These are phyloP conservation scores for Platycercus adscitus DNA, from an alignment of 2,113 vertebrate species.

Conservation along the genomic window DNA sequence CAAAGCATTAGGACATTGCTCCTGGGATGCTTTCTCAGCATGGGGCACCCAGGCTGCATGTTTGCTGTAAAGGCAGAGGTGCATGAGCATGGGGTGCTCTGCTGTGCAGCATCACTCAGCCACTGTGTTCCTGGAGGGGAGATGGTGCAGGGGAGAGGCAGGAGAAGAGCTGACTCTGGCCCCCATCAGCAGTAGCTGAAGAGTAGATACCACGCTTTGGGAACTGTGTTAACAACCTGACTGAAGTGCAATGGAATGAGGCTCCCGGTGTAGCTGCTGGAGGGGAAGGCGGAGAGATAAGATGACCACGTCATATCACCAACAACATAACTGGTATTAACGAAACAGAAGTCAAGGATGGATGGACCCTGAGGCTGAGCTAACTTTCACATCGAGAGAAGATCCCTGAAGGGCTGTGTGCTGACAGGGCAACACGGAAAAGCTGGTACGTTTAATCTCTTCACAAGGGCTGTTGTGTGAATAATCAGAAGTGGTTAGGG, in stretches of 20 bases:
- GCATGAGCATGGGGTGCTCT: not conserved
- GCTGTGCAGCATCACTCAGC: not conserved
- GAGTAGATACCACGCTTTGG: not conserved
- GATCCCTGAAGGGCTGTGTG: not conserved
- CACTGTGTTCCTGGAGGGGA: not conserved
- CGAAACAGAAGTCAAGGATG: slow-evolving; percentile 17
- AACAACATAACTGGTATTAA: not conserved
- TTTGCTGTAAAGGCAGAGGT: not conserved
- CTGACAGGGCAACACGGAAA: slow-evolving; percentile 28
- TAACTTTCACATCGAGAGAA: not conserved
- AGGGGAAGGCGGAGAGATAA: not conserved
- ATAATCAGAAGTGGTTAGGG: slow-evolving; percentile 43
- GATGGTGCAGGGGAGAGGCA: not conserved
- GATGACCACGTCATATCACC: not conserved
- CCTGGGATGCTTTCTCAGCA: not conserved
- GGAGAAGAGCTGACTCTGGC: not conserved
- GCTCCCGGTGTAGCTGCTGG: not conserved
- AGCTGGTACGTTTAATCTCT: slow-evolving; percentile 18
- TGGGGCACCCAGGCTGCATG: accelerated
- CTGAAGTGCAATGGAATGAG: not conserved
- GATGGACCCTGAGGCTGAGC: not conserved
- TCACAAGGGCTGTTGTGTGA: slow-evolving; percentile 21
- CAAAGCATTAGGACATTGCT: not conserved
- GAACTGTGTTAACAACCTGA: not conserved
- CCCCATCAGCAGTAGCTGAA: not conserved